Conservation (phyloP, 2,888 invertebrate genomes). For the Pyrocoelia pectoralis region DNA sequence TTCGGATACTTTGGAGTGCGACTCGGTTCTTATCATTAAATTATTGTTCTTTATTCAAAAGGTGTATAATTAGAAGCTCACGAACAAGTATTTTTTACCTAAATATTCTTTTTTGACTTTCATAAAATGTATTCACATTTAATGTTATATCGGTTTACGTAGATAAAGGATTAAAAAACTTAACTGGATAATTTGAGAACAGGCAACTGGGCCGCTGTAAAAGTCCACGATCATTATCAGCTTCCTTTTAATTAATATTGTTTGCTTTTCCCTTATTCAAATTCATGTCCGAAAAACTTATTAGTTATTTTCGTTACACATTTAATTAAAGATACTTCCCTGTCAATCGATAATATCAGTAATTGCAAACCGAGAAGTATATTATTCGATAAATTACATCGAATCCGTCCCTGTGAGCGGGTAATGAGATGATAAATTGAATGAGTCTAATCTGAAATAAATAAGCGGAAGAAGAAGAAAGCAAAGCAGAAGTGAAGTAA, state of each 20-base stretch:
- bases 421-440: conserved; percentile 61
- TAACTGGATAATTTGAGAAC: neutral
- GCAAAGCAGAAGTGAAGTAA: conserved; percentile 57
- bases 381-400: conserved; percentile 30
- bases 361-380: neutral
- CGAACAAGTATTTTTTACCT: conserved; percentile 21
- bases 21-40: conserved; percentile 55
- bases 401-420: conserved; percentile 32
- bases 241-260: conserved; percentile 47
- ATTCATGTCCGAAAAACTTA: conserved; percentile 44
- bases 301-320: conserved; percentile 43
- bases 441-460: conserved; percentile 60
- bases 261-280: conserved; percentile 47
- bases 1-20: conserved; percentile 54
- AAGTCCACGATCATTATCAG: conserved; percentile 44
- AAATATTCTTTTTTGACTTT: conserved; percentile 3
- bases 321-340: conserved; percentile 24
- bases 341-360: conserved; percentile 3
- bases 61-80: conserved; percentile 34
- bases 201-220: conserved; percentile 9
- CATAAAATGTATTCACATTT: neutral
- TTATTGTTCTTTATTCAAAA: conserved; percentile 53
- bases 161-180: neutral
- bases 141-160: neutral
- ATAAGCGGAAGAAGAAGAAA: conserved; percentile 58